Base-by-base conservation (phyloP, 2,797 vertebrate genomes). In the Platyrinchus mystaceus region DNA sequence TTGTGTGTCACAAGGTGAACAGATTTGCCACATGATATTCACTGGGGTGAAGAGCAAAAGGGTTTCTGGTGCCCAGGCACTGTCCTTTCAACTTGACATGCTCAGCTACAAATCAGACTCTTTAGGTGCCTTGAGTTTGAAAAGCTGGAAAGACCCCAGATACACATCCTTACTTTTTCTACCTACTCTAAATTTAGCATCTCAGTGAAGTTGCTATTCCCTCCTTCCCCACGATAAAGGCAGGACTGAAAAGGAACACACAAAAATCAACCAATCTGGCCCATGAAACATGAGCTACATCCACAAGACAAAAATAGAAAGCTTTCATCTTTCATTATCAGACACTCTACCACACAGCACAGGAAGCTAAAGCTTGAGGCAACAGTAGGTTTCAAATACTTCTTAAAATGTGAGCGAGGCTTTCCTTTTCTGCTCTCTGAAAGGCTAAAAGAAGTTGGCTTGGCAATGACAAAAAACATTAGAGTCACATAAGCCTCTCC, bases 301-400 rank as follows among this genome's bases (percentile, higher is more conserved):
- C 93, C 85, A 88, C 46, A 69, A 34, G 93, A 87, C 90, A 95
- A 90, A 97, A 96, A 95, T 90, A 92, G 95, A 95, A 95, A 90
- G 82, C 94, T 97, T 94, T 97, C 93, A 96, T 86, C 89, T 91
- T 94, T 87, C 82, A 82, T 95, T 95, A 96, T 84, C 94, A 96
- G 88, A 92, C 87, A 83, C 88, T 78, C 62, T 66, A 90, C 67
- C 2, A 0, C 68, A 77, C 87, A 91, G 89, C 81, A 86, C 46
- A 92, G 81, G 80, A 89, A 92, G 75, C 83, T 82, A 81, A 89
- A 89, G 78, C 93, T 97, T 71, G 59, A 96, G 88, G 95, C 93
- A 95, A 91, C 20, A 7, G 41, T 86, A 88, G 68, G 88, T 84
- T 94, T 95, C 91, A 94, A 95, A 94, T 56, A 74, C 24, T 71